These are phyloP conservation scores for Pterocles orientalis DNA, from an alignment of 2,113 vertebrate species.

Conservation along the genomic window DNA sequence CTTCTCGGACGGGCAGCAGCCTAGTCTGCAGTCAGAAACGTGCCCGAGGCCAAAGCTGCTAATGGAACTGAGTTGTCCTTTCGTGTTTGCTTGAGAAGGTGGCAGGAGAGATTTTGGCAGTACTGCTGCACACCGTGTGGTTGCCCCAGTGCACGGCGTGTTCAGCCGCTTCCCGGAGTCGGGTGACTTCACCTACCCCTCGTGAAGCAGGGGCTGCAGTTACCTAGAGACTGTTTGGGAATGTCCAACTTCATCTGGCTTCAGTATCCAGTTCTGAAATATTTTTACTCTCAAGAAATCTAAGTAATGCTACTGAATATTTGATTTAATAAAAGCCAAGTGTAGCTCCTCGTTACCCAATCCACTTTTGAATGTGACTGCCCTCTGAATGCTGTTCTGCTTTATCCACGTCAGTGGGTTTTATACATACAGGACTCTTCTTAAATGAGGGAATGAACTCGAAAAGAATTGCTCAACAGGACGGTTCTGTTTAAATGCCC, in stretches of 20 bases:
- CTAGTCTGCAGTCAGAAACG: neutral
- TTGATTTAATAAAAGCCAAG: neutral
- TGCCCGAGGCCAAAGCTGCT: accelerated
- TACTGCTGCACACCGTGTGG: accelerated
- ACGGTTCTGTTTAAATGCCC: neutral
- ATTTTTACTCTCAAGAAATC: neutral
- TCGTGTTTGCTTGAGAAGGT: accelerated
- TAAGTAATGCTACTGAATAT: neutral
- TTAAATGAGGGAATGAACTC: neutral
- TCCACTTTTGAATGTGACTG: neutral
- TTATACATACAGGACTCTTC: neutral
- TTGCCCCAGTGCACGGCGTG: neutral
- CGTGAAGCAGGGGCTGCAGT: accelerated
- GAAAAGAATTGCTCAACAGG: neutral
- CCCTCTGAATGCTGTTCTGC: accelerated
- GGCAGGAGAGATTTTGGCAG: accelerated
- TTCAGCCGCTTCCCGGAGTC: no score
- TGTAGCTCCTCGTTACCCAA: neutral
- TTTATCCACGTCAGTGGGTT: neutral
- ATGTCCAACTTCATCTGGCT: accelerated
- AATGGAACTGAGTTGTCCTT: accelerated
- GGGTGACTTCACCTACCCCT: no score
- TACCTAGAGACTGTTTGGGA: accelerated
- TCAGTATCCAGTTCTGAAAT: accelerated
- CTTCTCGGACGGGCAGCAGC: neutral